These are phyloP conservation scores for Hemicrepidius hirtus DNA, from an alignment of 2,888 invertebrate genomes.

Conservation along the genomic window DNA sequence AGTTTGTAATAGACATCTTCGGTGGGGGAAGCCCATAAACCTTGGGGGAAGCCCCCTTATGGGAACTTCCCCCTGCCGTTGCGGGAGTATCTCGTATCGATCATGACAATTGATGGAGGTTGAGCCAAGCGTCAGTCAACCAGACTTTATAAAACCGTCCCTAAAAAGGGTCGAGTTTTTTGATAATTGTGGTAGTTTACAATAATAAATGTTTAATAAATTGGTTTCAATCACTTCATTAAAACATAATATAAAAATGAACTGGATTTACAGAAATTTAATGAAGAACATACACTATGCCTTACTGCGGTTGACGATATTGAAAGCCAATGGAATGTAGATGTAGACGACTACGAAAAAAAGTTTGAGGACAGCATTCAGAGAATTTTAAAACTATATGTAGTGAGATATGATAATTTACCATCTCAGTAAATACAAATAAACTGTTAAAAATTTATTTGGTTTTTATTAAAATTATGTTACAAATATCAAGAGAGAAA, in stretches of 20 bases:
- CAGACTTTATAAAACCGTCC: no score
- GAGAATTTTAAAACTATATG: conserved; percentile 60
- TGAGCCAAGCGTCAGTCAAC: no score
- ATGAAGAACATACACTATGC: conserved; percentile 35
- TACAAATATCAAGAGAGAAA: conserved; percentile 40
- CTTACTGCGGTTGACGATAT: conserved; percentile 50
- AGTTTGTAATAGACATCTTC: no score
- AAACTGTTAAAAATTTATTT: conserved; percentile 32
- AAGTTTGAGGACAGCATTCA: conserved; percentile 60
- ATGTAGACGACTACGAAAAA: conserved; percentile 54
- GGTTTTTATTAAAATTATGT: conserved; percentile 37
- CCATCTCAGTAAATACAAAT: conserved; percentile 26
- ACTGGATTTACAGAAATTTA: conserved; percentile 40
- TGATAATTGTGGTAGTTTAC: no score
- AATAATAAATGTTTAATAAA: no score
- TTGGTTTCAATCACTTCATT: background rate
- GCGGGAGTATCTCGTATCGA: no score
- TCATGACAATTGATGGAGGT: no score
- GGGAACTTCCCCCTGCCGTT: no score
- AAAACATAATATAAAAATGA: background rate
- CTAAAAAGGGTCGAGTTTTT: no score
- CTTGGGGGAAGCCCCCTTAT: no score
- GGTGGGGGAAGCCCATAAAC: no score
- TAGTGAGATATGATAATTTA: conserved; percentile 60
- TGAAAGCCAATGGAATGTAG: conserved; percentile 47